Conservation (phyloP, 2,797 vertebrate species). For the Zenarchopterus dispar region DNA sequence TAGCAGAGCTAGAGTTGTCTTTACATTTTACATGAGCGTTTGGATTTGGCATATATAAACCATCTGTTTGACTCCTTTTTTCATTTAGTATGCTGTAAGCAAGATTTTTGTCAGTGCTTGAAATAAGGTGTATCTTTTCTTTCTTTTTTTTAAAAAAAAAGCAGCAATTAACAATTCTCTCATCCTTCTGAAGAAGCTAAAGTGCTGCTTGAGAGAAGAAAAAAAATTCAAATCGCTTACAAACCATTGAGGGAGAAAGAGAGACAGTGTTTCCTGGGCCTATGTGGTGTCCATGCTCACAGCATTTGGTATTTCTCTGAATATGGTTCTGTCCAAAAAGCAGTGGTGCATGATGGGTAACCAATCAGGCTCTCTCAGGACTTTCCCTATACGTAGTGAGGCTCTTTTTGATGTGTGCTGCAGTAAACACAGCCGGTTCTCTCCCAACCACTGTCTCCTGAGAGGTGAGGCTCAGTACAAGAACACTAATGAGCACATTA, state of each 20-base stretch:
- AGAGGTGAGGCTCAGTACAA: conserved; percentile 73
- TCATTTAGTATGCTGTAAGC: no score
- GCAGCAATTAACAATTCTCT: no score
- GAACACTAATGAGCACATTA: conserved; percentile 87
- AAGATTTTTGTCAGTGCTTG: no score
- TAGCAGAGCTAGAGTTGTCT: neutral
- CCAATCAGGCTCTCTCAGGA: conserved; percentile 74
- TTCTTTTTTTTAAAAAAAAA: no score
- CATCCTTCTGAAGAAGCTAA: conserved; percentile 1
- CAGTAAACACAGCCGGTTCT: conserved; percentile 81
- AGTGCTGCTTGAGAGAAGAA: conserved; percentile 7
- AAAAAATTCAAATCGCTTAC: conserved; percentile 6
- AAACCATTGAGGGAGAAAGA: conserved; percentile 25
- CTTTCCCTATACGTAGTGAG: conserved; percentile 65
- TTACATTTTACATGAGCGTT: neutral
- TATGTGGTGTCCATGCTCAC: conserved; percentile 19
- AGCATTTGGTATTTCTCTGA: conserved; percentile 41
- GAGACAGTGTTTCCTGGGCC: conserved; percentile 15
- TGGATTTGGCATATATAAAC: no score
- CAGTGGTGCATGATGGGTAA: conserved; percentile 73
- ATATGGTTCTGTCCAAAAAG: conserved; percentile 64
- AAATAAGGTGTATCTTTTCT: no score
- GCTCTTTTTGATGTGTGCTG: conserved; percentile 78
- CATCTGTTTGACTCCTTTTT: no score
- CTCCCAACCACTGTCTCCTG: conserved; percentile 70